Evolutionary conservation across 2,888 invertebrate genomes (phyloP).

Genomic region (Eurois occulta): DNA sequence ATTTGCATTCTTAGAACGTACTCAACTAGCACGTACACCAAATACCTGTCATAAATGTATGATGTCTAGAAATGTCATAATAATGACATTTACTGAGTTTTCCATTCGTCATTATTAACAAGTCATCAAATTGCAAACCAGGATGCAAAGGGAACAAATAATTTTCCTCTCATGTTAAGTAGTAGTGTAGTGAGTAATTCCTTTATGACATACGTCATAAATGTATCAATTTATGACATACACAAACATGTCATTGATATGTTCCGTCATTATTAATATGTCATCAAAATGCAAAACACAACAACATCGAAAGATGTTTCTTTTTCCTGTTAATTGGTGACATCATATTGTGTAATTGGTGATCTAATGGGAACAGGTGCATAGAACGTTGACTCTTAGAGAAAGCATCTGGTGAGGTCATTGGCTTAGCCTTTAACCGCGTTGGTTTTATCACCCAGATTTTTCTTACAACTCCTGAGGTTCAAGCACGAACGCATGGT

Average conservation of each 20-base stretch:
- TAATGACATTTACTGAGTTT: slow-evolving; percentile 10
- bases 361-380: slow-evolving; percentile 19
- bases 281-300: slow-evolving; percentile 20
- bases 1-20: slow-evolving; percentile 15
- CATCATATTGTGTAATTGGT: slow-evolving; percentile 3
- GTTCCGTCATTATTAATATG: slow-evolving; percentile 32
- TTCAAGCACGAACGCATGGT: too few species aligned
- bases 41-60: slow-evolving; percentile 9
- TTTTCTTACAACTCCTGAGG: neutral
- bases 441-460: slow-evolving; percentile 10
- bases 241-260: slow-evolving; percentile 3
- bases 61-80: slow-evolving; percentile 1
- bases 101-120: slow-evolving; percentile 12
- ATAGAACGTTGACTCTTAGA: slow-evolving; percentile 1
- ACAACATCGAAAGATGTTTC: slow-evolving; percentile 2
- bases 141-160: neutral
- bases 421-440: slow-evolving; percentile 14
- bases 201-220: slow-evolving; percentile 5
- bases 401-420: slow-evolving; percentile 20
- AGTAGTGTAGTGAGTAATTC: neutral
- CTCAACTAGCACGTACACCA: neutral
- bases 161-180: neutral
- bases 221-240: slow-evolving; percentile 5
- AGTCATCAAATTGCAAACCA: slow-evolving; percentile 3
- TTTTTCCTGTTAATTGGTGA: slow-evolving; percentile 23